Evolutionary conservation across 35 echinoderm and acorn worm species (phyloP), one percentile per base, ranked within the genome.

Genomic region (Hemicentrotus pulcherrimus): DNA sequence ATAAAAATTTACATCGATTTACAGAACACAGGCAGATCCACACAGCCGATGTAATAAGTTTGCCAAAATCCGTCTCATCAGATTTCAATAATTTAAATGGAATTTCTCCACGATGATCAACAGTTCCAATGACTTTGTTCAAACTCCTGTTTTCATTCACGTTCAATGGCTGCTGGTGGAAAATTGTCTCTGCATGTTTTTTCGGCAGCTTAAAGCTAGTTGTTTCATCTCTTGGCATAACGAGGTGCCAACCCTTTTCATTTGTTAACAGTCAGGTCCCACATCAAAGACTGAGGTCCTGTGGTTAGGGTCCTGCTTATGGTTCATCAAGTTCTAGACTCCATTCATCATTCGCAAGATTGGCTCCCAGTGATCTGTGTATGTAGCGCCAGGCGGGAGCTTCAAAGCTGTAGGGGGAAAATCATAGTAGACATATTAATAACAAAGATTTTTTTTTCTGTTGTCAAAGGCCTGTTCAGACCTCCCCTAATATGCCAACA

Each of bases 291-390:
- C 5, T 24, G 12, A 90, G 88, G 88, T 90, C 88, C 88, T 45
- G 88, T 90, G 32, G 88, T 45, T 45, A 90, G 32, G 88, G 32
- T 86, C n/a, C 4, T 33, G 28, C 13, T 45, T 45, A 90, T 12
- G 88, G 18, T 59, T 59, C 52, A 59, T 12, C 52, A 59, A 16
- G 32, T 0, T 90, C 88, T 93, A 93, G 91, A 93, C 28, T 47
- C 91, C 91, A 58, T 93, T 93, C 91, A 93, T 93, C 91, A 93
- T 93, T 30, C 91, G 45, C n/a, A 93, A 28, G 31, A 93, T 93
- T 47, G 91, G 91, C 46, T 93, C 91, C 91, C 91, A 93, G 48
- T 93, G 91, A 31, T 93, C 91, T 4, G 91, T 93, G 47, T 93
- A 93, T 24, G 91, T 93, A 5, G 91, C 14, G 48, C 48, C 91